Percentiles rank a stretch among this genome's conserved stretches.
Evolutionary conservation across 1,140 invertebrate species (phyloP).

Genomic region (Meteorus sp.): DNA sequence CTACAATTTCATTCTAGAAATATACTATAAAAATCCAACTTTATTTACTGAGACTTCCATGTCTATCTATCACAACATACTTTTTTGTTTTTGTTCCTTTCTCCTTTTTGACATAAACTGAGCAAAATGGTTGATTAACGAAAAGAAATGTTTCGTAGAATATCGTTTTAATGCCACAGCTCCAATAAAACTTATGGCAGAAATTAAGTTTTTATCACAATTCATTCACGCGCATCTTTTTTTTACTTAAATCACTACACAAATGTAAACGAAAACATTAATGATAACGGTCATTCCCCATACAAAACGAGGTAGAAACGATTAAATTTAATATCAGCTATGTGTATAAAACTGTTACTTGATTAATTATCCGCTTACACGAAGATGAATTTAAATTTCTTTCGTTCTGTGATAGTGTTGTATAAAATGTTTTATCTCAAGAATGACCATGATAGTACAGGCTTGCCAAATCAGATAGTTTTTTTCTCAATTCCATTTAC

Average conservation of each 20-base stretch:
- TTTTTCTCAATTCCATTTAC: not conserved
- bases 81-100: slow-evolving; percentile 21
- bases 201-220: slow-evolving; percentile 25
- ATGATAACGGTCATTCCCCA: slow-evolving; percentile 14
- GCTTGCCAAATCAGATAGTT: no score
- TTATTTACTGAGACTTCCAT: slow-evolving; percentile 19
- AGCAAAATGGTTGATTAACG: slow-evolving; percentile 25
- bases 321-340: slow-evolving; percentile 16
- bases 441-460: no score
- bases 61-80: slow-evolving; percentile 29
- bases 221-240: slow-evolving; percentile 16
- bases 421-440: not conserved
- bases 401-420: not conserved
- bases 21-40: slow-evolving; percentile 24
- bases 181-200: not conserved
- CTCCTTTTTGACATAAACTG: slow-evolving; percentile 21
- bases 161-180: not conserved
- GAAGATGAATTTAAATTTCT: not conserved
- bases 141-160: not conserved
- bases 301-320: slow-evolving; percentile 21
- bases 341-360: slow-evolving; percentile 12
- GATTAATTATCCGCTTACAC: not conserved
- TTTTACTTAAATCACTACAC: not conserved
- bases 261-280: slow-evolving; percentile 9
- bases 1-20: slow-evolving; percentile 6